These are phyloP conservation scores for Apogon talboti DNA, from an alignment of 2,797 vertebrate genomes.

Conservation along the genomic window DNA sequence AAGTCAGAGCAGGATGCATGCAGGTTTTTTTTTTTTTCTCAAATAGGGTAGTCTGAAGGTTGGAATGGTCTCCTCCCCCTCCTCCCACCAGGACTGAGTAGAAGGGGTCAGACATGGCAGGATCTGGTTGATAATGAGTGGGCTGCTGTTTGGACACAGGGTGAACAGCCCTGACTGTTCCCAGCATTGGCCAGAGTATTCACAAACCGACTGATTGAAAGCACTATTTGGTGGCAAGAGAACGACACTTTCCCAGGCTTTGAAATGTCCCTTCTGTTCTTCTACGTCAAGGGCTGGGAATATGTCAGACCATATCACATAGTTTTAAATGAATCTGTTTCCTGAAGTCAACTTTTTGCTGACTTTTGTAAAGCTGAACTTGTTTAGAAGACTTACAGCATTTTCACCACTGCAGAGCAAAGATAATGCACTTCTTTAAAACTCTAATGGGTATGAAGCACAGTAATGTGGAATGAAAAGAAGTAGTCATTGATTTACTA, in stretches of 20 bases:
- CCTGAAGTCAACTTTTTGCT: neutral
- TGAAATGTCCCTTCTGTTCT: neutral
- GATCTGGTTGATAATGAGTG: conserved; percentile 57
- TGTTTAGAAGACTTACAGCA: neutral
- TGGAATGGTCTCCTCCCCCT: conserved; percentile 34
- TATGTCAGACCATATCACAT: neutral
- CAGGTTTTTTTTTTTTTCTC: neutral
- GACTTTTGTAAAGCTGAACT: neutral
- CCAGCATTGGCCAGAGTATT: conserved; percentile 25
- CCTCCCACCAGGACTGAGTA: conserved; percentile 15
- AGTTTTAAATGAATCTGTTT: neutral
- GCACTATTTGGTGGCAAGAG: neutral
- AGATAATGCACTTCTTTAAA: neutral
- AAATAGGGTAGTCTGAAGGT: neutral
- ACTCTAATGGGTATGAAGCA: neutral
- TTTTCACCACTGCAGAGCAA: neutral
- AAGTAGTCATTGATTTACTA: conserved; percentile 7
- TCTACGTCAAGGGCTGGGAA: neutral
- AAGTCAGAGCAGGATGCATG: neutral
- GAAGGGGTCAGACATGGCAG: conserved; percentile 38
- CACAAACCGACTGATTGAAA: conserved; percentile 8
- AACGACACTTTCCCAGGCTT: conserved; percentile 19
- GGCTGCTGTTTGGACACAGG: conserved; percentile 58
- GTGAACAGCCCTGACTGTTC: conserved; percentile 59
- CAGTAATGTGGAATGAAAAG: neutral